Percentiles rank a stretch among this genome's conserved stretches.
phyloP scores from a whole-genome alignment of 2,888 invertebrate genomes.

The Phyto melanocephala region DNA sequence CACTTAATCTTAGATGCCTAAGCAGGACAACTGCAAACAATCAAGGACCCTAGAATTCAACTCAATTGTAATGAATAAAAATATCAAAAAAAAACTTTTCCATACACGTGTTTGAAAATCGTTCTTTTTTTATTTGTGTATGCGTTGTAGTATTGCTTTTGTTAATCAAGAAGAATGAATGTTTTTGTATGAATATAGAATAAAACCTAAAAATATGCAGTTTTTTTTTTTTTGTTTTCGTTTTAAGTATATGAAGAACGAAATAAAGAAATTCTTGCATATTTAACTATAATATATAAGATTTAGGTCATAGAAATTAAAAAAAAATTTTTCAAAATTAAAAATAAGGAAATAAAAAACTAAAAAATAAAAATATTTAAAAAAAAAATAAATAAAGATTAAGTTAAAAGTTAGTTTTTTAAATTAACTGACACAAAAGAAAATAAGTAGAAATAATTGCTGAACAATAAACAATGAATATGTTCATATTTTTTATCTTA shows the following conservation, averaged over 20 bases:
- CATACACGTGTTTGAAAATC: background rate
- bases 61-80: conserved; percentile 7
- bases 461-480: no score
- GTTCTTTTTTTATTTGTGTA: background rate
- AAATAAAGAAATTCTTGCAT: background rate
- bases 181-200: background rate
- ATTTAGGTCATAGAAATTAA: no score
- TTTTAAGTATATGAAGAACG: background rate
- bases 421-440: no score
- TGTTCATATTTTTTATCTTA: no score
- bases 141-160: conserved; percentile 12
- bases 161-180: background rate
- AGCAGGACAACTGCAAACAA: conserved; percentile 7
- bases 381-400: no score
- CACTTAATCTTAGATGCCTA: background rate
- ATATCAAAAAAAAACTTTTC: background rate
- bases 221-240: no score
- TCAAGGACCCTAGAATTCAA: conserved; percentile 13
- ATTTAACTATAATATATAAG: background rate
- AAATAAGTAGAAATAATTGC: no score
- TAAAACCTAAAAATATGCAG: conserved; percentile 8
- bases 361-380: no score
- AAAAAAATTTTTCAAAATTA: no score
- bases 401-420: no score
- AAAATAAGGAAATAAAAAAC: no score